These are phyloP conservation scores for Blera fallax DNA, from an alignment of 2,888 invertebrate genomes.

Conservation along the genomic window DNA sequence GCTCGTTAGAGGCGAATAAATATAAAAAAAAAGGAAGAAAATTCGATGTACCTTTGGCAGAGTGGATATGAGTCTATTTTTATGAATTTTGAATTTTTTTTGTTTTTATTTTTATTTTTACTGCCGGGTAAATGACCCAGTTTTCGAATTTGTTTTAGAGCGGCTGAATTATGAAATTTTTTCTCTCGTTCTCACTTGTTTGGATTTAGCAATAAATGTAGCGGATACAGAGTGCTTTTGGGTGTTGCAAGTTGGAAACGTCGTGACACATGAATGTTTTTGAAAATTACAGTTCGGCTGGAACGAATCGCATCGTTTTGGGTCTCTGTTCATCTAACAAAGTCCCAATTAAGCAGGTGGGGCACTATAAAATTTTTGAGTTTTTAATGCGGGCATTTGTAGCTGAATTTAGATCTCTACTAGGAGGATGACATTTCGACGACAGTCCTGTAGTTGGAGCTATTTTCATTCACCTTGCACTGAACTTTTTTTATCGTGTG, in stretches of 20 bases:
- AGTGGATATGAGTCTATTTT: slow-evolving; percentile 28
- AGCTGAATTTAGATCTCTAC: too few relatives aligned
- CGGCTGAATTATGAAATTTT: neutral
- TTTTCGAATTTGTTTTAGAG: slow-evolving; percentile 20
- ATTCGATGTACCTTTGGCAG: slow-evolving; percentile 31
- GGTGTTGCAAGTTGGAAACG: neutral
- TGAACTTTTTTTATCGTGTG: too few relatives aligned
- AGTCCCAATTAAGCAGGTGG: too few relatives aligned
- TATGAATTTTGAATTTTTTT: neutral
- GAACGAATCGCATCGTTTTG: too few relatives aligned
- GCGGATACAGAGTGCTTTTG: neutral
- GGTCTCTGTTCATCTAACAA: too few relatives aligned
- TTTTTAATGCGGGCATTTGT: too few relatives aligned
- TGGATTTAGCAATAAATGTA: neutral
- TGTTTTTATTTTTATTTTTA: slow-evolving; percentile 1
- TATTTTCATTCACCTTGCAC: too few relatives aligned
- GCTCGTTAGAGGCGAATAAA: neutral
- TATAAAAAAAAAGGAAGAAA: neutral
- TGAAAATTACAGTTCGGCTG: too few relatives aligned
- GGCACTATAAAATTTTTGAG: too few relatives aligned
- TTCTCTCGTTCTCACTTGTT: neutral
- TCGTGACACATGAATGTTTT: neutral
- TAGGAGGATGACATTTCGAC: too few relatives aligned
- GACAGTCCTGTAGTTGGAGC: too few relatives aligned
- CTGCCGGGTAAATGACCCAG: slow-evolving; percentile 51